These are phyloP conservation scores for Zaprionus nigranus DNA, from an alignment of 1,140 invertebrate species.

Conservation along the genomic window DNA sequence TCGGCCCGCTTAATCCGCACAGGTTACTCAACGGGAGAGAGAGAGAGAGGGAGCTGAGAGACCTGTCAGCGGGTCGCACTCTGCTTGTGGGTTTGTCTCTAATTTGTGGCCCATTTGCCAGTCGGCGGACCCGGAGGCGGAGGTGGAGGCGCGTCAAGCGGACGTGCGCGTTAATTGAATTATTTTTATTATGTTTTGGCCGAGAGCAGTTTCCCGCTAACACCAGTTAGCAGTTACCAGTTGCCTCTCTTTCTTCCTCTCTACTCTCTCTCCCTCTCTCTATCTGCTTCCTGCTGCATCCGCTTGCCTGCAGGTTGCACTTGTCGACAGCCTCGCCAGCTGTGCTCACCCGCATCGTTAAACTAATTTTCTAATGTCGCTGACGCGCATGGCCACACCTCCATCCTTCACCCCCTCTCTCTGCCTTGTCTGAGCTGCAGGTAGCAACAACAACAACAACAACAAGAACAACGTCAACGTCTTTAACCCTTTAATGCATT, in stretches of 20 bases:
- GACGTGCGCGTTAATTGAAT: conserved; percentile 74
- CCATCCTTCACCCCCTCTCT: not conserved
- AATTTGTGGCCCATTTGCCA: conserved; percentile 74
- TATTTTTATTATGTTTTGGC: conserved; percentile 72
- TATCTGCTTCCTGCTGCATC: not conserved
- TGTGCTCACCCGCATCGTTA: conserved; percentile 78
- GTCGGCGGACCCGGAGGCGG: not conserved
- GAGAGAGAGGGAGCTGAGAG: not conserved
- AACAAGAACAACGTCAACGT: not conserved
- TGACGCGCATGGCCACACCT: conserved; percentile 55
- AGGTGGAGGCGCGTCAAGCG: conserved; percentile 41
- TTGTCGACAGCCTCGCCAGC: conserved; percentile 58
- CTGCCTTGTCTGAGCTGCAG: conserved; percentile 5
- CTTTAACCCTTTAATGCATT: conserved; percentile 40
- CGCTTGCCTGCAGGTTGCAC: conserved; percentile 56
- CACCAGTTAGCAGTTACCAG: not conserved
- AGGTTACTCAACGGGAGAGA: conserved; percentile 42
- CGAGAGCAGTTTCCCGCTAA: conserved; percentile 49
- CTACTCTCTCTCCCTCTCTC: not conserved
- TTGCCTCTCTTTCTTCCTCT: not conserved
- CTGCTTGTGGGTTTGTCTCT: conserved; percentile 73
- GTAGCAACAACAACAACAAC: not conserved
- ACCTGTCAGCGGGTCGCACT: conserved; percentile 67
- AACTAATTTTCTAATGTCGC: conserved; percentile 71
- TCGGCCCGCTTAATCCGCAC: conserved; percentile 53